Base-by-base conservation (phyloP, 2,888 invertebrate species). In the Heliconius charithonia region DNA sequence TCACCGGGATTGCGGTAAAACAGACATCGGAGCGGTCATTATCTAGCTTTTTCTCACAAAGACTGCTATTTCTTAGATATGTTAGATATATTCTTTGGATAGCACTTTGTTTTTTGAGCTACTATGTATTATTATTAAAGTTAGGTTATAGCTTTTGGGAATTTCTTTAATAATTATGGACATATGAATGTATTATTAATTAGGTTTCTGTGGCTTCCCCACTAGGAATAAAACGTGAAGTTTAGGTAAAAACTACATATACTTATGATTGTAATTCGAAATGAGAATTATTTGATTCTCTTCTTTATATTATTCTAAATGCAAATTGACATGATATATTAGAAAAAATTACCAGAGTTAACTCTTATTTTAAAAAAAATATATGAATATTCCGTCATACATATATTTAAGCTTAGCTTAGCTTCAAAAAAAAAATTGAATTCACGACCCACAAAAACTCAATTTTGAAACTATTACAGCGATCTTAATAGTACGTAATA, bases 11-110 rank as follows among this genome's bases (percentile, higher is more conserved):
- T 75, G 79, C 72, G 76, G 65, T 71, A 51, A 66, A 73, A 76
- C 78, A 76, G 75, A 78, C 75, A 73, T 77, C 41, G 76, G 69
- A 76, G 25, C 56, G 59, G 79, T 77, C 79, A 79, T 81, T 79
- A 81, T 79, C 76, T 72, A 72, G 72, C 76, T 76, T 76, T 76
- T 79, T 76, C 66, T 79, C 67, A 74, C 67, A 76, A 74, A 79
- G 62, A 71, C 41, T 73, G 62, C 63, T 62, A 41, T 66, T 73
- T 41, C 56, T 41, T 37, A 66, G 65, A 63, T 32, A 76, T 76
- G 73, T 69, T 72, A 59, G 59, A 22, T 72, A 37, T 72, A 72
- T 72, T 56, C 72, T 72, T n/a, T 0, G n/a, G 25, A 25, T 41
- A 69, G 19, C 16, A 66, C 32, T 7, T 7, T 27, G 69, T 69